Evolutionary conservation across 2,113 vertebrate species (phyloP).

Genomic region (Cranoglanis bouderius): DNA sequence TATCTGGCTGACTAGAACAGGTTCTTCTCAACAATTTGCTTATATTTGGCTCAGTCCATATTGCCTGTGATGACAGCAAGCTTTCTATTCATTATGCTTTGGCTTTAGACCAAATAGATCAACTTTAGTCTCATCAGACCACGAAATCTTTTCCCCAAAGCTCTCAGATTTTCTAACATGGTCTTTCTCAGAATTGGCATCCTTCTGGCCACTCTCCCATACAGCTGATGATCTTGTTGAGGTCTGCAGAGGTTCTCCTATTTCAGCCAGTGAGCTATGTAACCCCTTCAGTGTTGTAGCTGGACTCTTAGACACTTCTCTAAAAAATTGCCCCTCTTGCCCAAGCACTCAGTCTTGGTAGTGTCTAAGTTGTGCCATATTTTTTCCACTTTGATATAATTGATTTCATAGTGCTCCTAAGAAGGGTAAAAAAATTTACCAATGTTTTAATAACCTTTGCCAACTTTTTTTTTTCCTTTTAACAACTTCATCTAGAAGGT

Average conservation of each 20-base stretch:
- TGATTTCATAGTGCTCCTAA: neutral
- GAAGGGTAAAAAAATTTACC: neutral
- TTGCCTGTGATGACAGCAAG: neutral
- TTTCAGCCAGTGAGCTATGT: neutral
- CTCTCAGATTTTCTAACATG: neutral
- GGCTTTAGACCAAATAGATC: neutral
- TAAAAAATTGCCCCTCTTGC: neutral
- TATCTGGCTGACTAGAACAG: neutral
- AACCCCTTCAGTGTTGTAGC: neutral
- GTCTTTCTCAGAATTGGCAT: neutral
- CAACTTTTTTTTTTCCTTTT: neutral
- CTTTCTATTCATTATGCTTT: neutral
- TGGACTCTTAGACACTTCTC: neutral
- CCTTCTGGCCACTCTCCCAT: neutral
- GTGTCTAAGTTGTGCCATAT: neutral
- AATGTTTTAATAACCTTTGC: neutral
- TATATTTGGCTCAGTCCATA: neutral
- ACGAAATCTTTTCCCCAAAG: neutral
- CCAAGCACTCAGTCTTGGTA: neutral
- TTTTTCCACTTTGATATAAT: neutral
- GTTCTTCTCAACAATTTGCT: neutral
- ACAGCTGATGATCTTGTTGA: neutral
- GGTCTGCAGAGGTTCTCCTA: neutral
- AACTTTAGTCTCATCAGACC: neutral
- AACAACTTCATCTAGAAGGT: neutral